Evolutionary conservation across 2,797 vertebrate genomes (phyloP).

Genomic region (Myoxocephalus aenaeus): DNA sequence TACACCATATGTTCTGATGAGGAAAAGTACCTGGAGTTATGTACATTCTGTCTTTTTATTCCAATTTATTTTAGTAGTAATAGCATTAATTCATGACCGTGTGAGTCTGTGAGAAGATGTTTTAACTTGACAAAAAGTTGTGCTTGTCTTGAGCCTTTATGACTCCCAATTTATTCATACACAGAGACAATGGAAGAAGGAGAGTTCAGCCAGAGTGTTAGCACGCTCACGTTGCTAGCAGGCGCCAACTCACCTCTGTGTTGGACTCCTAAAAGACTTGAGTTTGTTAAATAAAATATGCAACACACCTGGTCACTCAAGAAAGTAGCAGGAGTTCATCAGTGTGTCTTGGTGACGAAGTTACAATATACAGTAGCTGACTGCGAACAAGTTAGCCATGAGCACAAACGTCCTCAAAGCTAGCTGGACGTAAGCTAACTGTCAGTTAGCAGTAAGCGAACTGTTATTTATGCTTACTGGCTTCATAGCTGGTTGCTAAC

Average conservation of each 20-base stretch:
- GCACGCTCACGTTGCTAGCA: not conserved
- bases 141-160: not conserved
- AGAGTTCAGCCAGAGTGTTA: not conserved
- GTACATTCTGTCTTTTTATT: constrained; percentile 31
- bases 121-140: constrained; percentile 3
- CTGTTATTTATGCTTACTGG: not conserved
- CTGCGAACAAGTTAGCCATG: not conserved
- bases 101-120: constrained; percentile 1
- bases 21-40: constrained; percentile 10
- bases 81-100: not conserved
- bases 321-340: not conserved
- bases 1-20: constrained; percentile 15
- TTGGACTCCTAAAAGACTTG: not conserved
- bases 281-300: not conserved
- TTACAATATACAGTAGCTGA: not conserved
- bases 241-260: not conserved
- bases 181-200: not conserved
- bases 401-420: not conserved
- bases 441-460: not conserved
- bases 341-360: too few species aligned
- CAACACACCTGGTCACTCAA: not conserved
- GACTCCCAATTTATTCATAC: not conserved
- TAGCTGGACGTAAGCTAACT: not conserved
- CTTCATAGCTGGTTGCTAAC: not conserved
- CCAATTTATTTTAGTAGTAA: constrained; percentile 41